Base-by-base conservation (phyloP, 2,888 invertebrate genomes). In the Danaus chrysippus region DNA sequence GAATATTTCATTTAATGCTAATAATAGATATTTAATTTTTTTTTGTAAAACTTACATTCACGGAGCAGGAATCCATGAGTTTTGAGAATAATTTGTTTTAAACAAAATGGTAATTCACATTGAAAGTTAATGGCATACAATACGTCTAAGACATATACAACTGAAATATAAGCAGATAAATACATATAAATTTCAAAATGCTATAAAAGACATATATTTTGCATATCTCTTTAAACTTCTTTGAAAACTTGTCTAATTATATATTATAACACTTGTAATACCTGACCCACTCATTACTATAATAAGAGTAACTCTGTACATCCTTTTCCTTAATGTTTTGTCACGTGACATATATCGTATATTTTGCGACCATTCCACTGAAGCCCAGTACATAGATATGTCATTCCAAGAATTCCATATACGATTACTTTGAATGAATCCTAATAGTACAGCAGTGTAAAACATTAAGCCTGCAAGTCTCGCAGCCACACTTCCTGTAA, bases 101-200 rank as follows among this genome's bases (percentile, higher is more conserved):
- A 52, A 54, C 83, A 75, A 2, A 73, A 34, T 1, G 75, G 69
- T 3, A 70, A 63, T 3, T 80, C 74, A 64, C 78, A 80, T 17
- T 84, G 75, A 1, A 81, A 67, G 6, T 82, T 83, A n/a, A 92
- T 81, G 13, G 86, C 82, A 0, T 92, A 85, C 3, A 92, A 62
- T 66, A 93, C 84, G 61, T 93, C 92, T 59, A 93, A 75, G 1
- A 85, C 52, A 72, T 94, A 94, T 71, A 94, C 94, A 62, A 91
- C 93, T 93, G 77, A 1, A 78, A 78, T 23, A 23, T 57, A 61
- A 59, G 8, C 34, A 44, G 13, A n/a, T 13, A 12, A n/a, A 42
- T 23, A n/a, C n/a, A n/a, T n/a, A 58, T 41, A 46, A 9, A 13
- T 17, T 19, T 9, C 3, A 46, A 13, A 23, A 42, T 54, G 42